A percentile compares a stretch with the other conserved stretches of the same genome.
Evolutionary conservation across 1,140 invertebrate genomes (phyloP).

Genomic region (Antheraea mylitta): DNA sequence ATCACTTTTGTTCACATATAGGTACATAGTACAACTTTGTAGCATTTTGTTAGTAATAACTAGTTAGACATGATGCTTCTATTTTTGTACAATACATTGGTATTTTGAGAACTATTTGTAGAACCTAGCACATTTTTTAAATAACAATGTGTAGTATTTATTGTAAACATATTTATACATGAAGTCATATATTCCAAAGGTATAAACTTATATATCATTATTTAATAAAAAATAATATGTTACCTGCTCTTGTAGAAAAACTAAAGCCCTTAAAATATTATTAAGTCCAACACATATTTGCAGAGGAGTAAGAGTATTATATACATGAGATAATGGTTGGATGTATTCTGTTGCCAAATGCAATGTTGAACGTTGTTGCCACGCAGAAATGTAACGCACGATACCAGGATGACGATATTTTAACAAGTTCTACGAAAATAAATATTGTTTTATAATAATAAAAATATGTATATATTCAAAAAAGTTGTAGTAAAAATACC

Average conservation of each 20-base stretch:
- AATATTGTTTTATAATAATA: neutral
- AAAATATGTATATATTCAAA: neutral
- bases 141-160: too few species aligned
- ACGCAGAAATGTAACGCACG: slow-evolving; percentile 88
- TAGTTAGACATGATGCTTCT: too few species aligned
- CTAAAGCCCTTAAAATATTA: slow-evolving; percentile 86
- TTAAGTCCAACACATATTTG: slow-evolving; percentile 90
- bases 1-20: too few species aligned
- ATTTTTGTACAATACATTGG: too few species aligned
- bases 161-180: too few species aligned
- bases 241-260: slow-evolving; percentile 88
- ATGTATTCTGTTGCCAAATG: slow-evolving; percentile 89
- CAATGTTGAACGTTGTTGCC: slow-evolving; percentile 86
- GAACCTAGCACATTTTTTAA: too few species aligned
- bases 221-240: slow-evolving; percentile 8
- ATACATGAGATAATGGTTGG: slow-evolving; percentile 83
- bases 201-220: neutral
- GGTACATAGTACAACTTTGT: too few species aligned
- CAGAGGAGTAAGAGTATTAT: slow-evolving; percentile 82
- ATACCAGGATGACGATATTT: slow-evolving; percentile 90
- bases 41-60: too few species aligned
- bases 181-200: too few species aligned
- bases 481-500: neutral
- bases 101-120: too few species aligned
- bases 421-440: slow-evolving; percentile 86